A percentile compares a stretch with the other conserved stretches of the same genome.
Conservation (phyloP, 2,888 invertebrate species). For the Drosophila phalerata region DNA sequence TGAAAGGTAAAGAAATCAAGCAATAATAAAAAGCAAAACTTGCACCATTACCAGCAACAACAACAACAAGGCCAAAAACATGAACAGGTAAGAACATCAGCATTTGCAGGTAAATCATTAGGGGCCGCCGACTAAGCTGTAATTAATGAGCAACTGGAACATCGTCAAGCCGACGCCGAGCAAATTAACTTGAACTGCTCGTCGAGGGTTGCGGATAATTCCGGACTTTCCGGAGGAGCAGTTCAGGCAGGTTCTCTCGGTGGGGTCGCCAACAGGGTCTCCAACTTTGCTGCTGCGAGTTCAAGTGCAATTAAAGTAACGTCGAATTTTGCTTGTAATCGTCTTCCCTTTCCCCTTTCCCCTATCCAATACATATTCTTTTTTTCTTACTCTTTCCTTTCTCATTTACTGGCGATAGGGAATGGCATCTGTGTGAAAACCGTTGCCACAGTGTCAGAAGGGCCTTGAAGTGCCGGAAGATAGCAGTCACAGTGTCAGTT, state of each 20-base stretch:
- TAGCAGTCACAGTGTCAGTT: not conserved
- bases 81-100: conserved; percentile 35
- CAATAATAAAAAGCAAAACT: conserved; percentile 63
- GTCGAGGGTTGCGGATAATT: not conserved
- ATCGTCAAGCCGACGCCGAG: conserved; percentile 61
- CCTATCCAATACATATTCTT: not conserved
- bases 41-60: conserved; percentile 38
- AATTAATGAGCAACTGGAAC: conserved; percentile 78
- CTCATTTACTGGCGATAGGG: not conserved
- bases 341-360: not conserved
- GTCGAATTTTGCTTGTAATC: conserved; percentile 57
- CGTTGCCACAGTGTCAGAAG: not conserved
- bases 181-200: conserved; percentile 72
- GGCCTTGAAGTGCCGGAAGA: not conserved
- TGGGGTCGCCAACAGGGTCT: conserved; percentile 10
- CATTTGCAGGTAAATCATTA: conserved; percentile 73
- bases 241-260: not conserved
- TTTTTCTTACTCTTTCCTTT: not conserved
- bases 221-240: not conserved
- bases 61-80: conserved; percentile 20
- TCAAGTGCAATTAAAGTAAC: conserved; percentile 73
- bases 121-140: conserved; percentile 62
- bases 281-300: conserved; percentile 41
- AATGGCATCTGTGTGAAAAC: not conserved
- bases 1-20: conserved; percentile 58